Evolutionary conservation across 2,797 vertebrate species (phyloP), one percentile per base, ranked within the genome.

Genomic region (Acridotheres tristis): DNA sequence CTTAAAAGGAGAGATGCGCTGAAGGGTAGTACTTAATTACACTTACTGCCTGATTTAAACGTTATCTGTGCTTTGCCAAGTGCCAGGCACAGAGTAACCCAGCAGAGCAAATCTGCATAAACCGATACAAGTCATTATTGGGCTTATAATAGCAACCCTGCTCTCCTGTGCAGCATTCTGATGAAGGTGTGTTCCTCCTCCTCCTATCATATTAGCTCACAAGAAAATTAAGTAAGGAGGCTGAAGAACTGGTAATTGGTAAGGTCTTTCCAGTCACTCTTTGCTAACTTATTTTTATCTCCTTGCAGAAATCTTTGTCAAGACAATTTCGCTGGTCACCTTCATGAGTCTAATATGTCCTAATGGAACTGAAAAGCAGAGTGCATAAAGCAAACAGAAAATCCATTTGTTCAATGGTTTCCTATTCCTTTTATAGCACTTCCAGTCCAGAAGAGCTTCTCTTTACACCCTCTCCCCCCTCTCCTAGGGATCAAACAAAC

Each of bases 11-110:
- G 96, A 97, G 96, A 96, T 97, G 96, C 84, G 86, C 95, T 97
- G 96, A 98, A 97, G 95, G 96, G 96, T 97, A 97, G 90, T 95
- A 97, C 97, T 98, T 98, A 98, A 98, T 98, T 98, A 98, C 97
- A 97, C 97, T 97, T 97, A 97, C 96, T 90, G 97, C 90, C 95
- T 97, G 96, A 97, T 98, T 98, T 98, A 97, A 97, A 98, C 96
- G 95, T 97, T 96, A 97, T 95, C 92, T 95, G 80, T 92, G 93
- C 91, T 89, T 97, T 96, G 94, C 96, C 96, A 97, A 97, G 96
- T 88, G 73, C 90, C 61, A 69, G 93, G 89, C 96, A 91, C 75
- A 82, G 80, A 93, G 88, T 87, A 96, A 96, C 94, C 89, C 84
- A 93, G 95, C 94, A 93, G 72, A 66, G 85, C 88, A 96, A 97